Percentiles rank a stretch among this genome's conserved stretches.
Conservation (phyloP, 2,888 invertebrate genomes). For the Lamellibrachia columna region DNA sequence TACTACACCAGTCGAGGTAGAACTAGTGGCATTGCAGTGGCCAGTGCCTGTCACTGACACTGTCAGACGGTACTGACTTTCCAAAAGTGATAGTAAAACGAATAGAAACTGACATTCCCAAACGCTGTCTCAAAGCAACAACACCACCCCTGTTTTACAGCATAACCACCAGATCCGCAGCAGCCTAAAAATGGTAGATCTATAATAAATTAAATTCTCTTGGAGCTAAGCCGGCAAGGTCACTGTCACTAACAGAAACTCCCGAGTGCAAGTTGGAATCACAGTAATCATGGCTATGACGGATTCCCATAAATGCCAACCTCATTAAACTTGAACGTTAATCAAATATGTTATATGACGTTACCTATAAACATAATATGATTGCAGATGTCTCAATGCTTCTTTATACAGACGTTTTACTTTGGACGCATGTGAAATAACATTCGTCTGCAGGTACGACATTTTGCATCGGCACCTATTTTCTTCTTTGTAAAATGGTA, state of each 20-base stretch:
- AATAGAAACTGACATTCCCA: not conserved
- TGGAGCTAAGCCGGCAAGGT: not conserved
- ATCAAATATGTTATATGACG: not conserved
- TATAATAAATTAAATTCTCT: not conserved
- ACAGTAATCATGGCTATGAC: not conserved
- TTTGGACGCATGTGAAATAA: slow-evolving; percentile 49
- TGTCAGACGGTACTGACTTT: no score
- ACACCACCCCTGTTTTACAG: not conserved
- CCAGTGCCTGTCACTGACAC: no score
- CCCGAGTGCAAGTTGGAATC: not conserved
- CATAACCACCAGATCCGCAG: not conserved
- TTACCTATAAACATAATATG: slow-evolving; percentile 43
- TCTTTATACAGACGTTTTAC: slow-evolving; percentile 52
- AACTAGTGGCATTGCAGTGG: no score
- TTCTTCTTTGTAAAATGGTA: not conserved
- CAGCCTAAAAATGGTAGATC: not conserved
- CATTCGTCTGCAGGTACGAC: slow-evolving; percentile 46
- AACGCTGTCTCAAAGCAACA: not conserved
- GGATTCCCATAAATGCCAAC: not conserved
- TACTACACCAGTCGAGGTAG: no score
- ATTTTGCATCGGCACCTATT: not conserved
- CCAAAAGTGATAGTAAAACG: not conserved
- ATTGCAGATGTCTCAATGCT: slow-evolving; percentile 45
- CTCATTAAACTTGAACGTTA: not conserved
- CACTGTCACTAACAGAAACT: slow-evolving; percentile 18